Evolutionary conservation across 1,140 invertebrate species (phyloP).

Genomic region (Uloborus diversus): DNA sequence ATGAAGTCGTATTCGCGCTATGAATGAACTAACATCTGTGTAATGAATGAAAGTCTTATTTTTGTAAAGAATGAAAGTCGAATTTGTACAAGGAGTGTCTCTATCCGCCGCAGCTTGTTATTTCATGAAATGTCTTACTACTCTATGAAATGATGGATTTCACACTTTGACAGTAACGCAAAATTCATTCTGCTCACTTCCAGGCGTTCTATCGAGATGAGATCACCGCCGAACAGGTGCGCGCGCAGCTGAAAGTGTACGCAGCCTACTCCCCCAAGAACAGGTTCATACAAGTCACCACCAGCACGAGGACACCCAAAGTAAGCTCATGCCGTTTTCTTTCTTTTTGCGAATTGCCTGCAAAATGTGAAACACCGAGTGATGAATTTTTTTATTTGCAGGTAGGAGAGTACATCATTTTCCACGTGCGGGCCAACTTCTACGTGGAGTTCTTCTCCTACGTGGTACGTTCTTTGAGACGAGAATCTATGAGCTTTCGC

Average conservation of each 20-base stretch:
- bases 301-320: slow-evolving; percentile 82
- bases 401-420: slow-evolving; percentile 92
- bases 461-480: slow-evolving; percentile 68
- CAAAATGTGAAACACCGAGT: background rate
- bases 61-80: too few species aligned
- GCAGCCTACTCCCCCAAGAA: slow-evolving; percentile 82
- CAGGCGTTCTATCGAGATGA: slow-evolving; percentile 75
- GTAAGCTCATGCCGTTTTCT: background rate
- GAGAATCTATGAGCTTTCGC: too few species aligned
- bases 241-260: slow-evolving; percentile 72
- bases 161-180: too few species aligned
- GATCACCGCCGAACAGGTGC: slow-evolving; percentile 63
- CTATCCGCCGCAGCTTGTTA: too few species aligned
- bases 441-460: slow-evolving; percentile 91
- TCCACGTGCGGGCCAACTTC: slow-evolving; percentile 92
- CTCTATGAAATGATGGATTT: too few species aligned
- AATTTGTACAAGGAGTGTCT: too few species aligned
- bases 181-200: slow-evolving; percentile 43
- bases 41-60: too few species aligned
- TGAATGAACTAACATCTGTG: too few species aligned
- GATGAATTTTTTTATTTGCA: slow-evolving; percentile 5
- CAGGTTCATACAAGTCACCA: slow-evolving; percentile 86
- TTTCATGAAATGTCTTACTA: too few species aligned
- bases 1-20: too few species aligned
- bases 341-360: background rate